Base-by-base conservation (phyloP, 2,888 invertebrate species). In the Morinoia aosen region DNA sequence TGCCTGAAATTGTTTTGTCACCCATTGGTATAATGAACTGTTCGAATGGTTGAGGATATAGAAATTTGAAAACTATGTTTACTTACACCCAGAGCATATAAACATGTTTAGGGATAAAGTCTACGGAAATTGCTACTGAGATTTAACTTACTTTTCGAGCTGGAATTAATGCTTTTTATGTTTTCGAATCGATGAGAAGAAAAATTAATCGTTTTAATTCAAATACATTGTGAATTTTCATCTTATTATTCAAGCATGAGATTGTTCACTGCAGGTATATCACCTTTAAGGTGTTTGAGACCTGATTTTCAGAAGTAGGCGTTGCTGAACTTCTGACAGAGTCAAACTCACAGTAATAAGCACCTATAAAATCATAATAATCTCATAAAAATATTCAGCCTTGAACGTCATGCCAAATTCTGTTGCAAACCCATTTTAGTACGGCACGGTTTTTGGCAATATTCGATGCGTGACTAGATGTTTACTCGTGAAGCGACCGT, bases 401-500 rank as follows among this genome's bases (percentile, higher is more conserved):
- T 33, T 25, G 16, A 33, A 10, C 8, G 33, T 33, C 2, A 7
- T 33, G 76, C 76, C 19, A 76, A 76, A 76, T 76, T 76, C 25
- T 0, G 76, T 33, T 33, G 25, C 10, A 33, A 76, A 76, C 25
- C 76, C 33, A 76, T 76, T 76, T 76, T 33, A 76, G 76, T 33
- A 19, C 33, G 19, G 2, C 76, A 33, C 76, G 2, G 33, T 76
- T 76, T 76, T 76, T 76, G 76, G 76, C 76, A 76, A 76, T 12
- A 25, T 25, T 33, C 8, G 2, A 33, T 76, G 76, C 76, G 76
- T 76, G 76, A 76, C 76, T 33, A 10, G 19, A 76, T 76, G 76
- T 76, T 76, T 76, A 76, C 76, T 76, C 76, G 33, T 76, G 76
- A 76, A 76, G 76, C 76, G 76, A 19, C 76, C 76, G 76, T 76